These are phyloP conservation scores for Climacteris rufus DNA, from an alignment of 2,113 vertebrate genomes.

Conservation along the genomic window DNA sequence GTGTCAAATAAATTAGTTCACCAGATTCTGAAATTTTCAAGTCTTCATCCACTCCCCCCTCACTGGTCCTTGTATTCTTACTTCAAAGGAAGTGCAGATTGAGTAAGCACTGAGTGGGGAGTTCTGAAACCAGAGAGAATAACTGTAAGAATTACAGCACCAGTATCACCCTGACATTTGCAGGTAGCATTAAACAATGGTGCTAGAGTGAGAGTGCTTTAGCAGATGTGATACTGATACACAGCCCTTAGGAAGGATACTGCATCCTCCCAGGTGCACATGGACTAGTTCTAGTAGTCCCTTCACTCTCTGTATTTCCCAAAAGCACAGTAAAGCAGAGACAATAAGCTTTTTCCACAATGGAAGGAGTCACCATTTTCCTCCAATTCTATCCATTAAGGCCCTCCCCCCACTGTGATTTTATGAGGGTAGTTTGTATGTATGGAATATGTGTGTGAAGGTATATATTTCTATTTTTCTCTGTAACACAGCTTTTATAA, in stretches of 20 bases:
- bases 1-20: not conserved
- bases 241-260: not conserved
- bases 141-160: not conserved
- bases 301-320: not conserved
- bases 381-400: not conserved
- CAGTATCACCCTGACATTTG: not conserved
- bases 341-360: not conserved
- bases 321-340: not conserved
- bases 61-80: not conserved
- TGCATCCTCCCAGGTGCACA: not conserved
- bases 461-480: not conserved
- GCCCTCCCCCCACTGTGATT: not conserved
- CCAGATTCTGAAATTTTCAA: not conserved
- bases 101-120: not conserved
- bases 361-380: not conserved
- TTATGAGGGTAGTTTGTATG: not conserved
- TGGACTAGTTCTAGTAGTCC: not conserved
- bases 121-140: not conserved
- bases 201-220: not conserved
- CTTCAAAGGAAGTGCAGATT: not conserved
- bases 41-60: accelerated
- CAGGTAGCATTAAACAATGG: not conserved
- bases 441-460: not conserved
- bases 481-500: not conserved
- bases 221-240: not conserved